A percentile compares a stretch with the other conserved stretches of the same genome.
phyloP scores from a whole-genome alignment of 2,113 vertebrate species.

The Engraulis encrasicolus region DNA sequence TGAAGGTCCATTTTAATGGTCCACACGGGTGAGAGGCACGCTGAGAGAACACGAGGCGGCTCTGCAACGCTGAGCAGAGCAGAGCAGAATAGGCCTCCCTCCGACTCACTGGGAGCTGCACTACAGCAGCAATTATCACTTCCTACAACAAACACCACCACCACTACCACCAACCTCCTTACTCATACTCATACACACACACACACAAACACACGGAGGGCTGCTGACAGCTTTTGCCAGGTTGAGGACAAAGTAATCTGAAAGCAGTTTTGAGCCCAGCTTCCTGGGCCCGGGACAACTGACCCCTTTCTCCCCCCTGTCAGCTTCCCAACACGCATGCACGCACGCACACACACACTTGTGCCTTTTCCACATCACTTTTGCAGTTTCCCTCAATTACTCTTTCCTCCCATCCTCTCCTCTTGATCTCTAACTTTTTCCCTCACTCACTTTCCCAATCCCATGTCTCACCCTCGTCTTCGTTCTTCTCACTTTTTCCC shows the following conservation, averaged over 20 bases:
- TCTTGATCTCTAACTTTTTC: background rate
- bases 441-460: background rate
- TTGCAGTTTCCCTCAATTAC: background rate
- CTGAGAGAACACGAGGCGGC: background rate
- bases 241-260: too few relatives aligned
- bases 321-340: too few relatives aligned
- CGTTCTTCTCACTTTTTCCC: background rate
- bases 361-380: too few relatives aligned
- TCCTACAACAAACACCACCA: slow-evolving; percentile 30
- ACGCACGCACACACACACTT: slow-evolving; percentile 10
- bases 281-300: too few relatives aligned
- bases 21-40: slow-evolving; percentile 12
- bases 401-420: background rate
- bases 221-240: too few relatives aligned
- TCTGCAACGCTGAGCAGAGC: slow-evolving; percentile 21
- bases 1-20: slow-evolving; percentile 18
- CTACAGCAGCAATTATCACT: background rate
- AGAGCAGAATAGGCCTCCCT: too few relatives aligned
- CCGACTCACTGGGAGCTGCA: background rate
- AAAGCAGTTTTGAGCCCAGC: too few relatives aligned
- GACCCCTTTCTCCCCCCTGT: too few relatives aligned
- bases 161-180: too few relatives aligned
- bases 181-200: too few relatives aligned
- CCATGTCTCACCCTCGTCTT: background rate
- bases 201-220: slow-evolving; percentile 21